A percentile compares a stretch with the other conserved stretches of the same genome.
These are phyloP conservation scores for Nyctereutes procyonoides DNA, from an alignment of 2,113 vertebrate species.

Conservation along the genomic window DNA sequence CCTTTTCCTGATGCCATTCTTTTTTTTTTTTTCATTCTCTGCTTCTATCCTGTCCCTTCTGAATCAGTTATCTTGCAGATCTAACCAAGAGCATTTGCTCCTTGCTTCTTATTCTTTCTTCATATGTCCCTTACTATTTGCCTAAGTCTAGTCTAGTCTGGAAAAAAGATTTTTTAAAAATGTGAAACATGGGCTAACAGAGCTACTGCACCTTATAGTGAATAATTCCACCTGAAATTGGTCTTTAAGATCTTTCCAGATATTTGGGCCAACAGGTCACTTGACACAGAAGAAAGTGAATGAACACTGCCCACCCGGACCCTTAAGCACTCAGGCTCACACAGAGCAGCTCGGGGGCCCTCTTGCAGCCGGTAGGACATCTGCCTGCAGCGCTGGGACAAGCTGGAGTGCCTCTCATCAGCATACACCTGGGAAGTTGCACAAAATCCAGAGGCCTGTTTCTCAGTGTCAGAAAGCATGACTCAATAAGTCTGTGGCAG, in stretches of 20 bases:
- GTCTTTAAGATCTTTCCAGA: not conserved
- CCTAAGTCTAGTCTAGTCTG: not conserved
- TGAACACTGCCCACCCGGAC: not conserved
- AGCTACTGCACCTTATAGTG: not conserved
- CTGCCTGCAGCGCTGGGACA: not conserved
- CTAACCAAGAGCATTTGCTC: not conserved
- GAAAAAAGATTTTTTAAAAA: not conserved
- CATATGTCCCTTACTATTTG: not conserved
- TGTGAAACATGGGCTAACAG: not conserved
- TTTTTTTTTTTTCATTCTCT: not conserved
- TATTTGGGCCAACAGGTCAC: not conserved
- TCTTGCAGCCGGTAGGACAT: fast-evolving
- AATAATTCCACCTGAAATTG: not conserved
- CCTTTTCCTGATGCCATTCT: not conserved
- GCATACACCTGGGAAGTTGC: fast-evolving
- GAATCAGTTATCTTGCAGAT: not conserved
- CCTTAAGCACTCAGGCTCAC: not conserved
- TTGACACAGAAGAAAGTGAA: not conserved
- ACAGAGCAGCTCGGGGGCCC: not conserved
- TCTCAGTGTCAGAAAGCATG: not conserved
- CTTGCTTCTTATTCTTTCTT: not conserved
- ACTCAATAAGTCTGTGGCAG: not conserved
- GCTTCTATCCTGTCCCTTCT: not conserved
- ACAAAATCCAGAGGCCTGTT: not conserved
- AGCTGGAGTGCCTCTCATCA: not conserved